These are phyloP conservation scores for Mythimna ferrago DNA, from an alignment of 2,888 invertebrate species.

Conservation along the genomic window DNA sequence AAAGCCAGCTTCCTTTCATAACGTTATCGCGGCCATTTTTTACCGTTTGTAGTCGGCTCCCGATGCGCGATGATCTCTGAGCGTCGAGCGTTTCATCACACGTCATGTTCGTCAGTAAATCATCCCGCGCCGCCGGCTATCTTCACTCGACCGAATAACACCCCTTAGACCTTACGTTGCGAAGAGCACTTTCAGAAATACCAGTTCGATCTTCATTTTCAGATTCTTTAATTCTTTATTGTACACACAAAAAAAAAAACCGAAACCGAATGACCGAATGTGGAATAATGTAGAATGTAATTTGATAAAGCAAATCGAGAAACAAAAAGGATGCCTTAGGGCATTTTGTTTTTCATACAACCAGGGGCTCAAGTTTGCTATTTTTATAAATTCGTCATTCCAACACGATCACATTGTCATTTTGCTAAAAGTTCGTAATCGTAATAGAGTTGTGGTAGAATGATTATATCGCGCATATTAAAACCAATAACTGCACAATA, in stretches of 20 bases:
- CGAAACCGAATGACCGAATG: background rate
- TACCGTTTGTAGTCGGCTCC: constrained; percentile 47
- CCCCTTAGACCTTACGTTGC: constrained; percentile 44
- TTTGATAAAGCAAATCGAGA: background rate
- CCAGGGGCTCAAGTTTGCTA: too few species aligned
- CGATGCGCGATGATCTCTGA: constrained; percentile 55
- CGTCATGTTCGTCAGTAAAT: constrained; percentile 66
- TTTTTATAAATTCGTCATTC: too few species aligned
- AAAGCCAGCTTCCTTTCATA: constrained; percentile 49
- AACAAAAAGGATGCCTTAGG: background rate
- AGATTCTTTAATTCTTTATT: background rate
- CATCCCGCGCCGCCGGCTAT: constrained; percentile 65
- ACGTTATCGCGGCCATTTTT: constrained; percentile 62
- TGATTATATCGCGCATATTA: too few species aligned
- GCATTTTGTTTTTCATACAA: too few species aligned
- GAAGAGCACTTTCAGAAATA: constrained; percentile 35
- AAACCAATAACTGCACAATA: too few species aligned
- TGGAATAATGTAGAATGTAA: background rate
- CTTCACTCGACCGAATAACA: constrained; percentile 63
- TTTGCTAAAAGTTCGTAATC: too few species aligned
- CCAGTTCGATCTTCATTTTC: background rate
- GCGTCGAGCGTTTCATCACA: constrained; percentile 62
- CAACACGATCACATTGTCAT: too few species aligned
- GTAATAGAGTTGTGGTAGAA: too few species aligned
- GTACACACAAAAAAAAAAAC: too few species aligned